A percentile compares a stretch with the other conserved stretches of the same genome.
phyloP scores from a whole-genome alignment of 2,113 vertebrate species.

The Pongo pygmaeus region DNA sequence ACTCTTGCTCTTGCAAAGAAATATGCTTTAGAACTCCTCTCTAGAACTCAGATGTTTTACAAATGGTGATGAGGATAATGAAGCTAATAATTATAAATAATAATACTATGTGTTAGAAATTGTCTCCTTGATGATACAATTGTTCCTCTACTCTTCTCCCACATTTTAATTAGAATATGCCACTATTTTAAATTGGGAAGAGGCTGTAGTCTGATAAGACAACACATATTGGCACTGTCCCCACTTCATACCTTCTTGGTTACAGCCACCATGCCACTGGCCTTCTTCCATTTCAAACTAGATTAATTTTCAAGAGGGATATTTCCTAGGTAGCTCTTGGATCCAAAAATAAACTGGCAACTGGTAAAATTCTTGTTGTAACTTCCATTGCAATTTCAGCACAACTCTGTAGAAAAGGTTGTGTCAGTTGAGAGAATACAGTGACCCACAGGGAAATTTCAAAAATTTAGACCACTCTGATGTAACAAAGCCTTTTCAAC shows the following conservation, averaged over 20 bases:
- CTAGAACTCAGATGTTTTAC: constrained; percentile 3
- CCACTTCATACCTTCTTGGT: constrained; percentile 26
- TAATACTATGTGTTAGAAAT: constrained; percentile 33
- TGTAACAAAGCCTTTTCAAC: constrained; percentile 58
- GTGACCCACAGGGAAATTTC: background rate
- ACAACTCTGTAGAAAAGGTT: constrained; percentile 12
- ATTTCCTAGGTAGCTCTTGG: constrained; percentile 12
- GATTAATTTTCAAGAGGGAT: constrained; percentile 35
- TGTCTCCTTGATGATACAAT: background rate
- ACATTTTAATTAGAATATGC: constrained; percentile 53
- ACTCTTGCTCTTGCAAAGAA: constrained; percentile 35
- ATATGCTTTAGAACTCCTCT: constrained; percentile 1
- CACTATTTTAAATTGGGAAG: constrained; percentile 17
- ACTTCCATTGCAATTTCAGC: constrained; percentile 38
- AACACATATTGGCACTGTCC: background rate
- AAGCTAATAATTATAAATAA: constrained; percentile 54
- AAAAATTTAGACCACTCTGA: constrained; percentile 55
- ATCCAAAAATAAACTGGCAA: constrained; percentile 43
- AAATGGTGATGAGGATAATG: constrained; percentile 19
- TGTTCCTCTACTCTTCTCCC: background rate
- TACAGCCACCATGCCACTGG: background rate
- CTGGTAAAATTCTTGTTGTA: background rate
- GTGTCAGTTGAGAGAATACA: constrained; percentile 26
- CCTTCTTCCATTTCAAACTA: background rate
- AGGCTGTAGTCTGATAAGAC: background rate